Evolutionary conservation across 2,888 invertebrate species (phyloP).

Genomic region (Caradrina kadenii): DNA sequence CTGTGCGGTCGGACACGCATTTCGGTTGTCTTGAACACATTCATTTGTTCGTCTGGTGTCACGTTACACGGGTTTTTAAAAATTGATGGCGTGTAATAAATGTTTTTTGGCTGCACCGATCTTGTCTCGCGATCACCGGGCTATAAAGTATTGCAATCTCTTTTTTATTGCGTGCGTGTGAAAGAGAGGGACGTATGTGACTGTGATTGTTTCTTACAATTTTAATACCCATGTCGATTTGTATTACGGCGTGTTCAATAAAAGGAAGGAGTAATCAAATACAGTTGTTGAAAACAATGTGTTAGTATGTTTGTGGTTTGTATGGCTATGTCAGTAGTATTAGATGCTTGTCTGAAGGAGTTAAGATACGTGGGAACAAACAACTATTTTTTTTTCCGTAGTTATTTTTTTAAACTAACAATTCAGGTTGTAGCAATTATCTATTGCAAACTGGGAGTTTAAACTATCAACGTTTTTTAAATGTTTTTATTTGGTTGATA

Average conservation of each 20-base stretch:
- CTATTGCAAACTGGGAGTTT: not conserved
- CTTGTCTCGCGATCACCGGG: constrained; percentile 76
- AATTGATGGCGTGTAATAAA: constrained; percentile 88
- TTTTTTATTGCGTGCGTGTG: constrained; percentile 52
- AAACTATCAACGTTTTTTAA: not conserved
- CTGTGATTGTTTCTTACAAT: constrained; percentile 77
- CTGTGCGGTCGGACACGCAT: constrained; percentile 75
- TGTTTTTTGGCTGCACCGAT: constrained; percentile 83
- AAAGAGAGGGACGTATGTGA: constrained; percentile 66
- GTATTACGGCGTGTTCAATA: constrained; percentile 75
- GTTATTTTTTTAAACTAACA: not conserved
- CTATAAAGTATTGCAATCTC: constrained; percentile 73
- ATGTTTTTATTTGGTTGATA: not conserved
- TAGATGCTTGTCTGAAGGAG: constrained; percentile 43
- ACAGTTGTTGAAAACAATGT: constrained; percentile 71
- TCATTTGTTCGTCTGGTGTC: constrained; percentile 82
- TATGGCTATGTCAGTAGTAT: constrained; percentile 50
- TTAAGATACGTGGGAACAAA: constrained; percentile 43
- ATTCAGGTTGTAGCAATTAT: constrained; percentile 28
- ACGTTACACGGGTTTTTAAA: constrained; percentile 85
- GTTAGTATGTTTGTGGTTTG: constrained; percentile 70
- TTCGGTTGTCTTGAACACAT: constrained; percentile 74
- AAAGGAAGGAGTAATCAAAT: constrained; percentile 73
- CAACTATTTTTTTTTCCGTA: not conserved
- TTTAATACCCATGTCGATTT: constrained; percentile 81